Conservation (phyloP, 2,888 invertebrate species). For the Mythimna impura region DNA sequence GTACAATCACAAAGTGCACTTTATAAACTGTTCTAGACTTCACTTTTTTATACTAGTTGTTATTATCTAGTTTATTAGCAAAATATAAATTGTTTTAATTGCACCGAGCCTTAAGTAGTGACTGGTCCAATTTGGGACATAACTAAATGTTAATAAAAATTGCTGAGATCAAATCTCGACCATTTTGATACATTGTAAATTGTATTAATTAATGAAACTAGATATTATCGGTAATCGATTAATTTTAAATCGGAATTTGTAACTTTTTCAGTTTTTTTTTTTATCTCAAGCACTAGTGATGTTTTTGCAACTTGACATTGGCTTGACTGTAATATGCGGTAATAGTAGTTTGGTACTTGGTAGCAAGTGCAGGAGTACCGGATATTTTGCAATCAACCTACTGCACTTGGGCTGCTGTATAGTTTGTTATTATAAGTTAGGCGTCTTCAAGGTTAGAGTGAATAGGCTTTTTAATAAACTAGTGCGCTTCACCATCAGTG, state of each 20-base stretch:
- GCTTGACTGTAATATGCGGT: no score
- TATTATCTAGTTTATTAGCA: background rate
- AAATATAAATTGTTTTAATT: conserved; percentile 17
- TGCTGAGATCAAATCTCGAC: conserved; percentile 24
- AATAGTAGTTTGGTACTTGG: no score
- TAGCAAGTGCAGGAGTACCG: no score
- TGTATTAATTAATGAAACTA: conserved; percentile 19
- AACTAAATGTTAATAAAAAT: conserved; percentile 37
- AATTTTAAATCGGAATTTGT: conserved; percentile 8
- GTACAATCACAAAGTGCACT: conserved; percentile 1
- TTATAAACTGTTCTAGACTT: background rate
- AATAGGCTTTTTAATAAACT: no score
- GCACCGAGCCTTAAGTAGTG: conserved; percentile 2
- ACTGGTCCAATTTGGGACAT: conserved; percentile 25
- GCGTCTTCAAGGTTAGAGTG: no score
- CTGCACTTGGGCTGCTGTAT: no score
- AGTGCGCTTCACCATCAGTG: no score
- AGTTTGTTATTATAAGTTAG: no score
- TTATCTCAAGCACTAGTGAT: no score
- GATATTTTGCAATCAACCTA: no score
- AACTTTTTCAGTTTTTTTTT: no score
- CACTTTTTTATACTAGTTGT: background rate
- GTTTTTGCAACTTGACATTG: no score
- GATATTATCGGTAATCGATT: conserved; percentile 12
- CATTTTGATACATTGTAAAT: conserved; percentile 27